phyloP scores from a whole-genome alignment of 2,113 vertebrate species.

The Phainopepla nitens region DNA sequence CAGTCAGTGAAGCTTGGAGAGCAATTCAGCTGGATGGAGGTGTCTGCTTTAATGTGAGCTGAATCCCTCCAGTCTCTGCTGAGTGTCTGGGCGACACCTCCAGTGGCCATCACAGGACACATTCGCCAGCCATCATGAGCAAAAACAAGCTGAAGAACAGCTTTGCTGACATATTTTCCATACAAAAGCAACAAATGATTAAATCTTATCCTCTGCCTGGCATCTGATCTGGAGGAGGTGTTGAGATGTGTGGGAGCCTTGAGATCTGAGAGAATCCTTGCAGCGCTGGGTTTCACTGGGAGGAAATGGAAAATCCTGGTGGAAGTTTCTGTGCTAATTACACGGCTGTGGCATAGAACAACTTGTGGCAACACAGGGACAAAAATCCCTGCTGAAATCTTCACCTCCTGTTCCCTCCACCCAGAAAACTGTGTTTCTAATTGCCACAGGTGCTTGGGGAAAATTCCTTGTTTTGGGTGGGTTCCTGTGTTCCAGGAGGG shows the following conservation, averaged over 20 bases:
- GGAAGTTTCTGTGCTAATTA: not conserved
- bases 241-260: not conserved
- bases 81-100: not conserved
- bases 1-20: not conserved
- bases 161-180: not conserved
- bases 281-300: rapidly evolving
- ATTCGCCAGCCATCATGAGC: rapidly evolving
- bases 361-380: rapidly evolving
- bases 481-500: not conserved
- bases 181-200: not conserved
- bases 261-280: not conserved
- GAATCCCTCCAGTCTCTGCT: not conserved
- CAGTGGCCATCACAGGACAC: not conserved
- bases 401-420: not conserved
- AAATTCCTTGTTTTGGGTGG: not conserved
- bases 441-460: not conserved
- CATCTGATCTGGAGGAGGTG: not conserved
- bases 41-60: not conserved
- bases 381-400: not conserved
- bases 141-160: not conserved
- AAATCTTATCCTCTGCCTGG: not conserved
- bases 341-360: rapidly evolving
- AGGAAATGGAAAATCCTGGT: not conserved
- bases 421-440: rapidly evolving
- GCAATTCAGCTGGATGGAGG: not conserved